These are phyloP conservation scores for Centruroides vittatus DNA, from an alignment of 1,140 invertebrate genomes.

Conservation along the genomic window DNA sequence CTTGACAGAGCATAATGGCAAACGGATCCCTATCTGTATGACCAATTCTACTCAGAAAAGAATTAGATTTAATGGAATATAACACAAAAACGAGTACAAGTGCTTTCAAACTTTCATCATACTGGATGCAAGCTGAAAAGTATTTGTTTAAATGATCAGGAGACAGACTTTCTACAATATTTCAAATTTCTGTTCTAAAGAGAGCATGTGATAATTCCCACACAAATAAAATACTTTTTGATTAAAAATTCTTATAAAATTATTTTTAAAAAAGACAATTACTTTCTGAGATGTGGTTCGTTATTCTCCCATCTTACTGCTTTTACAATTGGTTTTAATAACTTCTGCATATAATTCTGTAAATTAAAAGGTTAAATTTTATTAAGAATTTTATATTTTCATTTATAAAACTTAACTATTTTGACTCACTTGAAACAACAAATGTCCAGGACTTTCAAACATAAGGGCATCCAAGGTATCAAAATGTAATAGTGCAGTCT, in stretches of 20 bases:
- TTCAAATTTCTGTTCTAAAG: too few relatives aligned
- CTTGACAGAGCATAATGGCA: too few relatives aligned
- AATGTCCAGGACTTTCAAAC: conserved; percentile 41
- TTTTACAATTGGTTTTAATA: conserved; percentile 43
- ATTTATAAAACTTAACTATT: neutral
- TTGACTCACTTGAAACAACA: conserved; percentile 20
- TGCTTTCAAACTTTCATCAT: too few relatives aligned
- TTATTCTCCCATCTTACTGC: conserved; percentile 48
- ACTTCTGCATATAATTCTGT: conserved; percentile 41
- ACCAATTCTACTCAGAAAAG: too few relatives aligned
- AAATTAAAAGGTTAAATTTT: conserved; percentile 25
- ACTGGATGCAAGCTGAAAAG: too few relatives aligned
- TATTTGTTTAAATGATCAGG: too few relatives aligned
- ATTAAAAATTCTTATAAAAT: neutral
- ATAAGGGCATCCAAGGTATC: conserved; percentile 48
- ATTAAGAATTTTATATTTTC: neutral
- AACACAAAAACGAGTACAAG: too few relatives aligned
- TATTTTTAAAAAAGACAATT: conserved; percentile 17
- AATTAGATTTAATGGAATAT: too few relatives aligned
- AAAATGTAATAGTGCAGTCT: conserved; percentile 51
- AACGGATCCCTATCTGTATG: too few relatives aligned
- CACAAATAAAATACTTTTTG: too few relatives aligned
- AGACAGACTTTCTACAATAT: too few relatives aligned
- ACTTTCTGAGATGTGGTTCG: conserved; percentile 51
- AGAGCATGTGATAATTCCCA: too few relatives aligned